These are phyloP conservation scores for Cossypha dichroa DNA, from an alignment of 2,797 vertebrate species.

Conservation along the genomic window DNA sequence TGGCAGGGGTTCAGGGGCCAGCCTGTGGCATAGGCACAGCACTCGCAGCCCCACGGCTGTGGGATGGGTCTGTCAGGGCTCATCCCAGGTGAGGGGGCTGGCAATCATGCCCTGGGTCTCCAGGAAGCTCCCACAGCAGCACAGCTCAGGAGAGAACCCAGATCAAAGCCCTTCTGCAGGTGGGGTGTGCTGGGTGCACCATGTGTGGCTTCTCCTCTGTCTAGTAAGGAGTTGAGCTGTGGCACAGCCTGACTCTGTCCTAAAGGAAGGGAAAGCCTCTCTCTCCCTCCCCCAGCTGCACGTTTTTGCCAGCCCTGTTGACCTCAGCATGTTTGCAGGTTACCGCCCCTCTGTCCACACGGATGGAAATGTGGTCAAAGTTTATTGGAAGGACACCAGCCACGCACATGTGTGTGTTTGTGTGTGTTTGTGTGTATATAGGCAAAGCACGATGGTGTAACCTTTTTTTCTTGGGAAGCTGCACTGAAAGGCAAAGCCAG, in stretches of 20 bases:
- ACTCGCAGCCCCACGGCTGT: neutral
- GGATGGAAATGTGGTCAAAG: constrained; percentile 34
- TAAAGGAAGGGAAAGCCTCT: neutral
- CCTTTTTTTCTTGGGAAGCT: constrained; percentile 48
- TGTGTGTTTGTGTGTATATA: neutral
- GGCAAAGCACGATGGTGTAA: neutral
- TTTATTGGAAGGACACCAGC: neutral
- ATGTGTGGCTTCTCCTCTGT: neutral
- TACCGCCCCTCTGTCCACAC: neutral
- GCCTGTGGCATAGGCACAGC: neutral
- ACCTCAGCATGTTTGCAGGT: neutral
- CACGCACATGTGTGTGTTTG: no score
- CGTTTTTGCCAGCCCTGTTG: neutral
- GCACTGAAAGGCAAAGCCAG: neutral
- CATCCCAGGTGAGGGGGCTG: neutral
- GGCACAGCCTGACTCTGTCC: neutral
- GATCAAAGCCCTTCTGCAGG: neutral
- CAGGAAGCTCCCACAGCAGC: neutral
- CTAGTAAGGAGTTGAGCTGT: neutral
- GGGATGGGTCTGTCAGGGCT: neutral
- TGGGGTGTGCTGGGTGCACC: neutral
- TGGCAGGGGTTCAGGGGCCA: neutral
- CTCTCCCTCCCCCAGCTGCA: neutral
- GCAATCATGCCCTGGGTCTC: neutral
- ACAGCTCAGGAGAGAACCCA: neutral